Evolutionary conservation across 2,113 vertebrate genomes (phyloP).

Genomic region (Leiothrix lutea): DNA sequence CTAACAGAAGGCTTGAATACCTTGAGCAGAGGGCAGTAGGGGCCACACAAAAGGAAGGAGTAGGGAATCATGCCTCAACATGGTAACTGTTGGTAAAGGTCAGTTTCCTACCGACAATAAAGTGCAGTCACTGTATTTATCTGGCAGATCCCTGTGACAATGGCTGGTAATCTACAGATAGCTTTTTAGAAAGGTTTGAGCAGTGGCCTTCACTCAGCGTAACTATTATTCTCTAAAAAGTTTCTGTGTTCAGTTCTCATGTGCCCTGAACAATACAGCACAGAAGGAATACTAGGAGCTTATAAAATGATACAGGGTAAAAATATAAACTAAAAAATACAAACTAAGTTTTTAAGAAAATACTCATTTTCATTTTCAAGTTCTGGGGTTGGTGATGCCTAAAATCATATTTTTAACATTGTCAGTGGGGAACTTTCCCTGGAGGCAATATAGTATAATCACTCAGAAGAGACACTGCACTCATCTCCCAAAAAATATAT

Average conservation of each 20-base stretch:
- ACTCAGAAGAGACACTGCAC: neutral
- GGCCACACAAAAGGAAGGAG: constrained; percentile 43
- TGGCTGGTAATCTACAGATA: constrained; percentile 57
- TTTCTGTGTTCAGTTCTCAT: neutral
- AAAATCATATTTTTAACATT: neutral
- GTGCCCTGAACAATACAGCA: neutral
- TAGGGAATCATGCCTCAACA: constrained; percentile 45
- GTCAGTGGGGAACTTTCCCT: neutral
- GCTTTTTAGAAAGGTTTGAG: constrained; percentile 23
- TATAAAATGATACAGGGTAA: neutral
- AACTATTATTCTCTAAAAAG: neutral
- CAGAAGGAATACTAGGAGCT: neutral
- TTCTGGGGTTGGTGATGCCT: neutral
- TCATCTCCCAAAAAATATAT: neutral
- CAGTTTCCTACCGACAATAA: constrained; percentile 54
- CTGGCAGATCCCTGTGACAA: constrained; percentile 63
- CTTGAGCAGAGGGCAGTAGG: constrained; percentile 27
- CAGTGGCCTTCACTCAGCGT: neutral
- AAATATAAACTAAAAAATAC: neutral
- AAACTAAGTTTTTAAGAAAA: neutral
- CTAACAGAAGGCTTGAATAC: constrained; percentile 47
- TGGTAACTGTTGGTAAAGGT: constrained; percentile 41
- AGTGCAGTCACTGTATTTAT: constrained; percentile 71
- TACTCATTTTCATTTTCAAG: neutral
- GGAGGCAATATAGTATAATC: neutral